A percentile compares a stretch with the other conserved stretches of the same genome.
Evolutionary conservation across 2,888 invertebrate species (phyloP).

Genomic region (Xestoiulus laeticollis): DNA sequence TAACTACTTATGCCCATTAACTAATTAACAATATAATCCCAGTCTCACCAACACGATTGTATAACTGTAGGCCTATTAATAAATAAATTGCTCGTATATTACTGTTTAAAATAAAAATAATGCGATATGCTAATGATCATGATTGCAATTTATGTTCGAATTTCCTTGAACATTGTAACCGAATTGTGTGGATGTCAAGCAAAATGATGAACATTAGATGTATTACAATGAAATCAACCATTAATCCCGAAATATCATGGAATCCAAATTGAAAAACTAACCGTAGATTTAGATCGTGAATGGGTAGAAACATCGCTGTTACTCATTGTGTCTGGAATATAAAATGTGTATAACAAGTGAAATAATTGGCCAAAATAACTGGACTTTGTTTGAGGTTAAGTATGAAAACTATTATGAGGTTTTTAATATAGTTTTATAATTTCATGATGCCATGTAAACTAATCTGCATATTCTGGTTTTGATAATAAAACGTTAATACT

Average conservation of each 20-base stretch:
- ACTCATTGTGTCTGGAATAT: slow-evolving; percentile 45
- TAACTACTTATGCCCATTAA: too few species aligned
- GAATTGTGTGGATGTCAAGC: not conserved
- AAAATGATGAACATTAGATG: not conserved
- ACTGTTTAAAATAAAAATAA: too few species aligned
- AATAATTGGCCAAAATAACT: not conserved
- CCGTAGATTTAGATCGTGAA: slow-evolving; percentile 45
- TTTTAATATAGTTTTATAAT: not conserved
- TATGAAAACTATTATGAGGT: not conserved
- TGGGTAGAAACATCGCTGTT: slow-evolving; percentile 47
- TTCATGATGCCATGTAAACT: not conserved
- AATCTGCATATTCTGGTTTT: not conserved
- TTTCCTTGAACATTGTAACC: too few species aligned
- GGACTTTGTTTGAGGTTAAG: not conserved
- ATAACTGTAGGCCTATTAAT: too few species aligned
- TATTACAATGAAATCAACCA: not conserved
- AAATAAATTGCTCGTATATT: too few species aligned
- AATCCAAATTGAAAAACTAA: slow-evolving; percentile 38
- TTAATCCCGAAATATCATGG: not conserved
- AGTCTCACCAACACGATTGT: too few species aligned
- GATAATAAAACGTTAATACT: not conserved
- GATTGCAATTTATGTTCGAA: too few species aligned
- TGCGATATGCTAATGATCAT: too few species aligned
- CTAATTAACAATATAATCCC: too few species aligned
- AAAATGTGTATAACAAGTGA: not conserved